These are phyloP conservation scores for Propithecus deckenii DNA, from an alignment of 2,797 vertebrate species.

Conservation along the genomic window DNA sequence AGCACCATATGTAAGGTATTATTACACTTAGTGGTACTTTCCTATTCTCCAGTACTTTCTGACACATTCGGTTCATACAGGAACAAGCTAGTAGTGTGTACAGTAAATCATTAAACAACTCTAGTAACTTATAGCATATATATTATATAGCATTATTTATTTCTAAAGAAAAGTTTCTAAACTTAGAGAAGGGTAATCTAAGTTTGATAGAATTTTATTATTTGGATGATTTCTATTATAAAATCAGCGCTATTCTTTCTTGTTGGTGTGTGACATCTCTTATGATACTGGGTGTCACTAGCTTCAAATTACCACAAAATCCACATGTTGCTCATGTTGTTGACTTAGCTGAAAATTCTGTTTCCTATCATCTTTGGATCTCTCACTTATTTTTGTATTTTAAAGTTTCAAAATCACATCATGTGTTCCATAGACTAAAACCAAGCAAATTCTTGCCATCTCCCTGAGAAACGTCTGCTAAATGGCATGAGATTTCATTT, in stretches of 20 bases:
- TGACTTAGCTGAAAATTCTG: neutral
- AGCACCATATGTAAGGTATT: neutral
- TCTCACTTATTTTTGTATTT: conserved; percentile 29
- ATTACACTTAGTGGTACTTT: neutral
- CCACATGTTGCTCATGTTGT: neutral
- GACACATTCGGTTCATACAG: neutral
- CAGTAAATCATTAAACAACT: neutral
- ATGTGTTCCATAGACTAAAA: neutral
- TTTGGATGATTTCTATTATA: neutral
- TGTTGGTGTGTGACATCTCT: neutral
- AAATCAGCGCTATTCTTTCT: neutral
- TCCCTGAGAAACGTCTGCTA: neutral
- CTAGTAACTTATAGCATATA: neutral
- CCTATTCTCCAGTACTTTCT: neutral
- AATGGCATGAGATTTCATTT: conserved; percentile 60
- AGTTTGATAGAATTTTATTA: conserved; percentile 16
- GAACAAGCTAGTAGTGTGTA: neutral
- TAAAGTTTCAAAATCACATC: conserved; percentile 44
- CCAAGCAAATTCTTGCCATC: neutral
- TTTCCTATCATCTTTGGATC: conserved; percentile 10
- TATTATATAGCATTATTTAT: neutral
- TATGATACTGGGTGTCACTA: neutral
- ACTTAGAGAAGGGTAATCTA: neutral
- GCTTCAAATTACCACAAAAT: conserved; percentile 1
- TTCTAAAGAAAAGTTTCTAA: conserved; percentile 12